Evolutionary conservation across 2,888 invertebrate genomes (phyloP).

Genomic region (Acrocera orbiculus): DNA sequence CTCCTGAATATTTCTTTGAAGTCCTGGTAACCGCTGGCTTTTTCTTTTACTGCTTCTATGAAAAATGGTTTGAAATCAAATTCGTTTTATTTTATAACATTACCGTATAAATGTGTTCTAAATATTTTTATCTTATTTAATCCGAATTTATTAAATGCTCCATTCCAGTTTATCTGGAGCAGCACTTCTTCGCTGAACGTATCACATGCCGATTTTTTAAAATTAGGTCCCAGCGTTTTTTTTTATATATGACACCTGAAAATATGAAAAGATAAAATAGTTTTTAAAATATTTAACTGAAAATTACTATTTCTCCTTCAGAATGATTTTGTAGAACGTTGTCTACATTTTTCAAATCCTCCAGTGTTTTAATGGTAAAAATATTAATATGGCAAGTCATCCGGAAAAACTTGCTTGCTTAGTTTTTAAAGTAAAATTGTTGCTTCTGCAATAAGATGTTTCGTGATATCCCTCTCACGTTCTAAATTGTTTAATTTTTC

Average conservation of each 20-base stretch:
- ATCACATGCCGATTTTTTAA: background rate
- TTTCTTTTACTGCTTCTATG: conserved; percentile 1
- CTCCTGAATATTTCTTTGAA: too few species aligned
- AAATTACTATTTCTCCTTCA: background rate
- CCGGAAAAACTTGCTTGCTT: background rate
- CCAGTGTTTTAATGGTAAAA: background rate
- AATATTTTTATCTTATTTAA: conserved; percentile 1
- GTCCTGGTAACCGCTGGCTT: background rate
- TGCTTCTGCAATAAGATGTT: background rate
- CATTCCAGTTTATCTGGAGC: background rate
- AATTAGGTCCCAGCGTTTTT: background rate
- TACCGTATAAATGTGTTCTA: background rate
- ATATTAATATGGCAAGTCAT: background rate
- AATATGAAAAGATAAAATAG: too few species aligned
- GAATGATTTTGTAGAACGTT: background rate
- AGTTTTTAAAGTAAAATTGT: background rate
- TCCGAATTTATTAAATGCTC: background rate
- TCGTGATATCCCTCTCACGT: background rate
- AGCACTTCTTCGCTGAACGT: background rate
- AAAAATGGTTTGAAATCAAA: too few species aligned
- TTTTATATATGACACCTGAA: too few species aligned
- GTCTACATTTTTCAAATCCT: conserved; percentile 1
- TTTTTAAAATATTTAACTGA: background rate
- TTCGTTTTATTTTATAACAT: too few species aligned
- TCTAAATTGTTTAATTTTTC: too few species aligned